Percentiles rank a stretch among this genome's conserved stretches.
Conservation (phyloP, 2,797 vertebrate genomes). For the Potorous gilbertii region DNA sequence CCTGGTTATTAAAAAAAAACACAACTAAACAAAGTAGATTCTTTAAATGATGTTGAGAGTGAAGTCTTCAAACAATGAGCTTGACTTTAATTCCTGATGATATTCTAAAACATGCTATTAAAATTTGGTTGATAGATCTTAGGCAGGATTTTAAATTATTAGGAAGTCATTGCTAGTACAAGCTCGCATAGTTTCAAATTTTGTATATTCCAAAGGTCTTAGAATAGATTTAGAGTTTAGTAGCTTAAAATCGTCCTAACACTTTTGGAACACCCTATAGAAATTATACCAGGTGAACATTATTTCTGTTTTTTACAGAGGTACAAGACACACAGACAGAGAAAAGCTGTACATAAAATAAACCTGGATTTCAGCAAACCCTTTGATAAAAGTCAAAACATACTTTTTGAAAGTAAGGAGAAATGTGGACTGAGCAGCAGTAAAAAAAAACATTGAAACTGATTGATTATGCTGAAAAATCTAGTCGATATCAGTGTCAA, state of each 20-base stretch:
- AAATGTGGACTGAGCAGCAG: background rate
- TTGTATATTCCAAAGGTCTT: background rate
- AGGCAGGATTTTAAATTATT: background rate
- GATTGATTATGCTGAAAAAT: background rate
- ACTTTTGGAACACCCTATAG: background rate
- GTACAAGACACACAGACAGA: background rate
- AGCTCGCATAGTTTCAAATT: background rate
- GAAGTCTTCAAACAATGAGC: background rate
- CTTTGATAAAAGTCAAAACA: background rate
- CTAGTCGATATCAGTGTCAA: background rate
- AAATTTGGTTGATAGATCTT: background rate
- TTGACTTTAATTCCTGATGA: background rate
- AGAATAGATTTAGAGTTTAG: background rate
- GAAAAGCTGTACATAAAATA: background rate
- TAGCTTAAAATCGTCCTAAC: background rate
- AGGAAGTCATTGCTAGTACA: background rate
- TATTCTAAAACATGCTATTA: background rate
- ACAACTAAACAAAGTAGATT: background rate
- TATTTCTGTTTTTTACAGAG: background rate
- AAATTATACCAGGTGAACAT: background rate
- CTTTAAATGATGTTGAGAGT: background rate
- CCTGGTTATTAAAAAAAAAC: background rate
- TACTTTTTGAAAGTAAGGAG: background rate
- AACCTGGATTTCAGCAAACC: background rate
- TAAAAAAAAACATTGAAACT: background rate